Evolutionary conservation across 2,888 invertebrate species (phyloP), one percentile per base, ranked within the genome.

Genomic region (Coenonympha glycerion): DNA sequence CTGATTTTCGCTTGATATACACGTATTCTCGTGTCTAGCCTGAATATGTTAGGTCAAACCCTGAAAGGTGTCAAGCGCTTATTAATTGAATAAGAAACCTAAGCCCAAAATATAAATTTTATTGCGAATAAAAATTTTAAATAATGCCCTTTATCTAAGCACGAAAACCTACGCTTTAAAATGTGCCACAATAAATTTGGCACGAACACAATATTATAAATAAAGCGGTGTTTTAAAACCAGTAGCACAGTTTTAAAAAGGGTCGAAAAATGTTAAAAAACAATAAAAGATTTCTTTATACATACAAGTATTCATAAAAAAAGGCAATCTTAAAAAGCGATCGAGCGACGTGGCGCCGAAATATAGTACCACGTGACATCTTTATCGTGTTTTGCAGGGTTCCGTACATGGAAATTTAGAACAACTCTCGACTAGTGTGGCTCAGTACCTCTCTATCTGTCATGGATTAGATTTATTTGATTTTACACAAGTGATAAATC

Each of bases 341-440:
- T 74, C 75, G 59, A 56, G 56, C 63, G 59, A 49, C 58, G 60
- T 57, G 59, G 51, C 59, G 61, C 58, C 61, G 61, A 73, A 77
- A 77, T 73, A 76, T 72, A 70, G 66, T 69, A 66, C 66, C 64
- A 62, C 71, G 69, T 79, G 80, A 82, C 84, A 79, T 80, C 82
- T 81, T 77, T 83, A 84, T 83, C 79, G 79, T 48, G 37, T 56
- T 37, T 19, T 24, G 11, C 28, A 36, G 36, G 18, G 36, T 37
- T 37, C 36, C 36, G 36, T 46, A 28, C 16, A 28, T 1, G 8
- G 6, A 18, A 8, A 6, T 3, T 41, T 6, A 41, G 11, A 41
- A 41, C 18, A 6, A 8, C 41, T 11, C 9, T 11, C 2, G 6
- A 40, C 5, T 15, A 15, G 16, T 1, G 3, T n/a, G 18, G 18